phyloP scores from a whole-genome alignment of 1,140 invertebrate genomes.

The Drosophila kepulauana region DNA sequence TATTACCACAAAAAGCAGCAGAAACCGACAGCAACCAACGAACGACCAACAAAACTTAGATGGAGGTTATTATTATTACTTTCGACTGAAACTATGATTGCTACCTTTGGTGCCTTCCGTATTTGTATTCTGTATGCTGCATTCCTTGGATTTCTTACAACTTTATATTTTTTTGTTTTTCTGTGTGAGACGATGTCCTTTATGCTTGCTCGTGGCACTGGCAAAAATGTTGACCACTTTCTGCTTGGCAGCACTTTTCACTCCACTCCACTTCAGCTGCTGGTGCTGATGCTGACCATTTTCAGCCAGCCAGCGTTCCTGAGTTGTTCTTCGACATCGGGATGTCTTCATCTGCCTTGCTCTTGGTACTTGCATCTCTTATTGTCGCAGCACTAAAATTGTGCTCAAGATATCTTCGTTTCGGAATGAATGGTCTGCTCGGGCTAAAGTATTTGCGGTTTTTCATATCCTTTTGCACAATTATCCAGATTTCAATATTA shows the following conservation, averaged over 20 bases:
- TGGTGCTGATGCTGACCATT: constrained; percentile 53
- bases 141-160: constrained; percentile 28
- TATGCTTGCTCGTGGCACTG: constrained; percentile 79
- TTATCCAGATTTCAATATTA: constrained; percentile 82
- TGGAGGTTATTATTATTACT: constrained; percentile 73
- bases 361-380: constrained; percentile 38
- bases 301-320: neutral
- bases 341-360: constrained; percentile 28
- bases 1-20: constrained; percentile 62
- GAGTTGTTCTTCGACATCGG: neutral
- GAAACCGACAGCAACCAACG: constrained; percentile 20
- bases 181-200: constrained; percentile 50
- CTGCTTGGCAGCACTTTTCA: constrained; percentile 72
- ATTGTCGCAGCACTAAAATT: constrained; percentile 72
- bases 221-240: constrained; percentile 83
- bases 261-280: constrained; percentile 38
- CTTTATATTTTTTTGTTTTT: constrained; percentile 21
- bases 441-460: constrained; percentile 75
- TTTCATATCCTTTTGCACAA: constrained; percentile 81
- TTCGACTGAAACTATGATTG: constrained; percentile 59
- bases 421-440: constrained; percentile 46
- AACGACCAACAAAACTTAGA: constrained; percentile 45
- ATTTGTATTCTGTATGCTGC: constrained; percentile 4
- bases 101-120: constrained; percentile 58
- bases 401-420: constrained; percentile 76